Evolutionary conservation across 2,113 vertebrate genomes (phyloP).

Genomic region (Dromiciops gliroides): DNA sequence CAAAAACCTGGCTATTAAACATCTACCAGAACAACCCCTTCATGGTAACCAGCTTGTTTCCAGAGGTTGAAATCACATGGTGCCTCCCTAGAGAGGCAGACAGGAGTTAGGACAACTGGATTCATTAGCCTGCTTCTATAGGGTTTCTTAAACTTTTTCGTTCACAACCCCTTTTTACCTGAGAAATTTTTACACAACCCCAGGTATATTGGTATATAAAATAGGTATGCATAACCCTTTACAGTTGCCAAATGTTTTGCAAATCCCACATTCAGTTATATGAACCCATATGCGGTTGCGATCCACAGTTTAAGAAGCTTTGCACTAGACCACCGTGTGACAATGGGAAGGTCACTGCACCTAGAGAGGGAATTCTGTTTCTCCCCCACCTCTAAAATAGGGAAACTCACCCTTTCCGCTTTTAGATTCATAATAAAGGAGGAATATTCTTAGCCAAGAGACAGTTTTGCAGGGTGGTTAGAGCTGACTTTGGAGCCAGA

Average conservation of each 20-base stretch:
- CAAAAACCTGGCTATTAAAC: background rate
- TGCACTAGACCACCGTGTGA: background rate
- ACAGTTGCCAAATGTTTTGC: too few relatives aligned
- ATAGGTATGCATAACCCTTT: too few relatives aligned
- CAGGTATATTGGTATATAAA: too few relatives aligned
- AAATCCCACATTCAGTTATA: too few relatives aligned
- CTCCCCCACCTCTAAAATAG: background rate
- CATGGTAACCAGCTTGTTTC: background rate
- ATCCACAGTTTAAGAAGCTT: too few relatives aligned
- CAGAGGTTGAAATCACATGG: background rate
- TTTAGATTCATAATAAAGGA: background rate
- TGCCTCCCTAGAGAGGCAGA: background rate
- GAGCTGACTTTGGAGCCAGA: background rate
- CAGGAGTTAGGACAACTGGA: background rate
- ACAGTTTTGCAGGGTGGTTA: background rate
- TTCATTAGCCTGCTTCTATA: background rate
- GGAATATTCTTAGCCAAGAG: background rate
- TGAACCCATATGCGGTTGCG: too few relatives aligned
- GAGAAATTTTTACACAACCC: too few relatives aligned
- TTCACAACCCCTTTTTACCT: too few relatives aligned
- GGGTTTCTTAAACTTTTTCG: too few relatives aligned
- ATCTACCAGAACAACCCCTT: background rate
- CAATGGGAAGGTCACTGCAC: background rate
- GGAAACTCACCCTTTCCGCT: background rate
- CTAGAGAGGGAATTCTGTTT: background rate